A percentile compares a stretch with the other conserved stretches of the same genome.
These are phyloP conservation scores for Poliocrania exsul DNA, from an alignment of 2,797 vertebrate genomes.

Conservation along the genomic window DNA sequence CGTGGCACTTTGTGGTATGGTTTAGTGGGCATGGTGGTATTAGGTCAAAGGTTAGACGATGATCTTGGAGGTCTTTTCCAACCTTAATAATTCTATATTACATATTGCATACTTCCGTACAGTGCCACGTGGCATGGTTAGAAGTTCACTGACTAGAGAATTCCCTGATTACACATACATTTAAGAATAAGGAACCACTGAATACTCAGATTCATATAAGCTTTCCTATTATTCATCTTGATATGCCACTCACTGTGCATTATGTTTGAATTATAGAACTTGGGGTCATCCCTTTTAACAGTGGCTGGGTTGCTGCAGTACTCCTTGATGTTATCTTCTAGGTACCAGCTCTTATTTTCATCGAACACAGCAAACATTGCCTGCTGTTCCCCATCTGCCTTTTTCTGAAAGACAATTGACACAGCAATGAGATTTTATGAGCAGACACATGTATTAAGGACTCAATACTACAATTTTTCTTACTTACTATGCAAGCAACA, in stretches of 20 bases:
- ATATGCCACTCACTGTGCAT: constrained; percentile 89
- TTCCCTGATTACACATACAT: not conserved
- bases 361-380: constrained; percentile 90
- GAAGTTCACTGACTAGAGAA: not conserved
- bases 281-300: constrained; percentile 84
- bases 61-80: not conserved
- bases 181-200: not conserved
- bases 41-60: not conserved
- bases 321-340: constrained; percentile 88
- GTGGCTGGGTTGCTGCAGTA: constrained; percentile 78
- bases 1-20: rapidly evolving
- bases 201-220: not conserved
- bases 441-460: not conserved
- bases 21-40: not conserved
- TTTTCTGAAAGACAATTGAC: constrained; percentile 77
- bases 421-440: not conserved
- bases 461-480: not conserved
- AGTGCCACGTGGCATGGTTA: not conserved
- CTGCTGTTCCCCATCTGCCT: constrained; percentile 91
- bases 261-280: constrained; percentile 91
- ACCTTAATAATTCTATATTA: not conserved
- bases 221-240: not conserved
- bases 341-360: constrained; percentile 98
- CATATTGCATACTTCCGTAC: not conserved
- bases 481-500: not conserved